phyloP scores from a whole-genome alignment of 2,888 invertebrate species.

The Halictus ligatus region DNA sequence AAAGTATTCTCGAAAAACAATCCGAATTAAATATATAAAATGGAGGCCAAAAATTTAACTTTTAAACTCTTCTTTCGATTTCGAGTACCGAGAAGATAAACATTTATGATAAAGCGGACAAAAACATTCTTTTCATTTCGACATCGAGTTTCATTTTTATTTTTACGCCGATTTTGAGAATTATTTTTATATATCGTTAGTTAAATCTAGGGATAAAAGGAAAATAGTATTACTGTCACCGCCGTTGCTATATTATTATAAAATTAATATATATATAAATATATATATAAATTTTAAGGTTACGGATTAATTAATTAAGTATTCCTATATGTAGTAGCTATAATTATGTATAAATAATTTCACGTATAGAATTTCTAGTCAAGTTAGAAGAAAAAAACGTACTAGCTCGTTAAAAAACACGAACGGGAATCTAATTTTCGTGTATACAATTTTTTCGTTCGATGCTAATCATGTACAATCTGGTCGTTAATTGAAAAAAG shows the following conservation, averaged over 20 bases:
- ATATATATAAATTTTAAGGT: slow-evolving; percentile 55
- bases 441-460: slow-evolving; percentile 5
- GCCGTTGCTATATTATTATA: slow-evolving; percentile 77
- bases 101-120: background rate
- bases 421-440: slow-evolving; percentile 30
- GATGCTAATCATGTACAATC: slow-evolving; percentile 15
- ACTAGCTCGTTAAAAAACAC: slow-evolving; percentile 55
- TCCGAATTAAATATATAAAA: slow-evolving; percentile 31
- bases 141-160: slow-evolving; percentile 9
- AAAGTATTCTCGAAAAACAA: slow-evolving; percentile 28
- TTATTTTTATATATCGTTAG: slow-evolving; percentile 70
- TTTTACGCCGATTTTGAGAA: slow-evolving; percentile 34
- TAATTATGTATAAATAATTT: slow-evolving; percentile 63
- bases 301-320: slow-evolving; percentile 59
- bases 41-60: slow-evolving; percentile 14
- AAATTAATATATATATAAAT: slow-evolving; percentile 70
- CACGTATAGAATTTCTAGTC: slow-evolving; percentile 82
- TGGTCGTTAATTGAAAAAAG: background rate
- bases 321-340: slow-evolving; percentile 57
- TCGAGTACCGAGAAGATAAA: background rate
- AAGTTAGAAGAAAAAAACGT: slow-evolving; percentile 66
- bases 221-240: slow-evolving; percentile 69
- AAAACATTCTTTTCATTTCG: slow-evolving; percentile 6
- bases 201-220: slow-evolving; percentile 62
- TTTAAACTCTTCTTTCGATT: slow-evolving; percentile 6